Base-by-base conservation (phyloP, 2,888 invertebrate species). In the Calliopum simillimum region DNA sequence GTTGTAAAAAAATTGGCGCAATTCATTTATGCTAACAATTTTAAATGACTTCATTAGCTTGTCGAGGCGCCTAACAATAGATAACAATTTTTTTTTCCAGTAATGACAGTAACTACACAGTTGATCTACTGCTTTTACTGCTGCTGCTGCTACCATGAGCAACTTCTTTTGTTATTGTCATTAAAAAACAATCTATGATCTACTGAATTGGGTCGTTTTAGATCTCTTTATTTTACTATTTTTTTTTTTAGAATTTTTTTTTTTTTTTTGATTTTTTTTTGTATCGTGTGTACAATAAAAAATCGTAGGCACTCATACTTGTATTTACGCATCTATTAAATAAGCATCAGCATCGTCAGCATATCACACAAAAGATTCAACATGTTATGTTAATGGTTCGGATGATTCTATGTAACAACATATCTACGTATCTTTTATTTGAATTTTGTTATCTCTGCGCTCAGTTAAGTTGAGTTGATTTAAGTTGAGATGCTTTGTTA, bases 321-420 rank as follows among this genome's bases (percentile, higher is more conserved):
- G 16, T 43, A 41, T 59, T 14, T 25, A 49, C 25, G 47, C 23
- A 63, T 47, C 62, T 63, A 63, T 63, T 63, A 63, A 63, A 63
- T 63, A 49, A 63, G 49, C 62, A 49, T 49, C 62, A 62, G n/a
- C n/a, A 33, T 33, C 33, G 8, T 5, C 33, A 33, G 62, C 43
- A 12, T 59, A 43, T 59, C 59, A 43, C n/a, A 16, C 41, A 43
- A 59, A 43, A 59, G 47, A 16, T 33, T 63, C 62, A 49, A 47
- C 47, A 63, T 63, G 62, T 63, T 63, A 47, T n/a, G 62, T 25
- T 63, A 63, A 63, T 63, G 62, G n/a, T 63, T 63, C 33, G 62
- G 23, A 63, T 63, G 33, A 33, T 33, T 33, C 33, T 33, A 33
- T 33, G 33, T 8, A 33, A 33, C n/a, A n/a, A n/a, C n/a, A n/a